These are phyloP conservation scores for Neolamprologus sp. DNA, from an alignment of 2,113 vertebrate species.

Conservation along the genomic window DNA sequence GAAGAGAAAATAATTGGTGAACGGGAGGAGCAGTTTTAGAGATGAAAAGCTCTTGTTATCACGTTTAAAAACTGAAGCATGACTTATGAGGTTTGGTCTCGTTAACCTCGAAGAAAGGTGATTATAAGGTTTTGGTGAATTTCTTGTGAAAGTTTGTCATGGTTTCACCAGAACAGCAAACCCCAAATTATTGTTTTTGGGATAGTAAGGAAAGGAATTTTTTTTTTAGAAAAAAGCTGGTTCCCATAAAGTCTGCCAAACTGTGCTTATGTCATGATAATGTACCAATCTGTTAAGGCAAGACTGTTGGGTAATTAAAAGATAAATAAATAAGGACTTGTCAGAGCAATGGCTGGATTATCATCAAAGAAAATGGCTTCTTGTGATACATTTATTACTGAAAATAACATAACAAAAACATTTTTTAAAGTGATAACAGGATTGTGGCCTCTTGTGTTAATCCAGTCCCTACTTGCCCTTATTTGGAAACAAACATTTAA, in stretches of 20 bases:
- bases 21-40: neutral
- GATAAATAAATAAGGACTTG: neutral
- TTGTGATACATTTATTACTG: neutral
- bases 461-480: neutral
- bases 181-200: neutral
- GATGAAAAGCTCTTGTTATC: neutral
- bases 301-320: neutral
- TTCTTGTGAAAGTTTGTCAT: neutral
- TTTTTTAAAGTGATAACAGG: neutral
- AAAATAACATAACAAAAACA: neutral
- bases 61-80: neutral
- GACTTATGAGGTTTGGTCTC: neutral
- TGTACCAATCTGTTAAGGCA: neutral
- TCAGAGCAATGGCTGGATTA: neutral
- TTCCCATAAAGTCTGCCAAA: slow-evolving; percentile 5
- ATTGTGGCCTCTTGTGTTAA: neutral
- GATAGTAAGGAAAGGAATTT: neutral
- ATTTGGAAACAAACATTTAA: neutral
- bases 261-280: neutral
- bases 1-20: neutral
- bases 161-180: neutral
- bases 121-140: neutral
- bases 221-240: neutral
- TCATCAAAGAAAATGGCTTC: neutral
- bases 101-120: neutral